These are phyloP conservation scores for Rhopalosiphum padi DNA, from an alignment of 1,140 invertebrate species.

Conservation along the genomic window DNA sequence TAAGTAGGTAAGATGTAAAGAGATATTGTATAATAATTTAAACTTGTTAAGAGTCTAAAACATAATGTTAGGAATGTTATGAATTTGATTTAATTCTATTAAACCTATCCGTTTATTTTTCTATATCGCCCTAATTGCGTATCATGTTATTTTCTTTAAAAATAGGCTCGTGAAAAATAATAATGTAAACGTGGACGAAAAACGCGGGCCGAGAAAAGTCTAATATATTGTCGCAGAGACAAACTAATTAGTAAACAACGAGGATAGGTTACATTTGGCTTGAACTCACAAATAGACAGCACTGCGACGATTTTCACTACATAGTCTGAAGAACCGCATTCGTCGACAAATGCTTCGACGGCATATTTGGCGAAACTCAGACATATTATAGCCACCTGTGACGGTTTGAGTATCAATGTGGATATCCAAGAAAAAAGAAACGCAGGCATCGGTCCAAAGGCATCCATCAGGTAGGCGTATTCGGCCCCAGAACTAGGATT, in stretches of 20 bases:
- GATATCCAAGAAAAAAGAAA: slow-evolving; percentile 93
- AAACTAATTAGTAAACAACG: not conserved
- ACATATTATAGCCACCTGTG: slow-evolving; percentile 92
- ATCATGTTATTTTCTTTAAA: not conserved
- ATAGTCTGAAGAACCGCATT: slow-evolving; percentile 79
- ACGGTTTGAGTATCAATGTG: slow-evolving; percentile 89
- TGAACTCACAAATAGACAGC: slow-evolving; percentile 75
- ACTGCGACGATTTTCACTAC: slow-evolving; percentile 82
- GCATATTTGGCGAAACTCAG: slow-evolving; percentile 93
- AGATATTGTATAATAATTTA: not conserved
- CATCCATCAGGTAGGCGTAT: slow-evolving; percentile 91
- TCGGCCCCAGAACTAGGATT: slow-evolving; percentile 92
- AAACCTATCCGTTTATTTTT: not conserved
- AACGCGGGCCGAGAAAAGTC: not conserved
- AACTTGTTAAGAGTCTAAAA: not conserved
- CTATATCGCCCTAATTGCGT: not conserved
- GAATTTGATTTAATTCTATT: not conserved
- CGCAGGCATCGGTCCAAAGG: slow-evolving; percentile 85
- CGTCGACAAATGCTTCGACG: slow-evolving; percentile 86
- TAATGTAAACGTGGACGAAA: not conserved
- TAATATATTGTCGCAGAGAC: not conserved
- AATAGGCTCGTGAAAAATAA: not conserved
- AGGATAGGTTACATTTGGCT: not conserved
- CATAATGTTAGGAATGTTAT: not conserved
- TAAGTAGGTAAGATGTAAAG: not conserved